A percentile compares a stretch with the other conserved stretches of the same genome.
Conservation (phyloP, 53 echinoderm and acorn worm species). For the Patiria pectinifera region DNA sequence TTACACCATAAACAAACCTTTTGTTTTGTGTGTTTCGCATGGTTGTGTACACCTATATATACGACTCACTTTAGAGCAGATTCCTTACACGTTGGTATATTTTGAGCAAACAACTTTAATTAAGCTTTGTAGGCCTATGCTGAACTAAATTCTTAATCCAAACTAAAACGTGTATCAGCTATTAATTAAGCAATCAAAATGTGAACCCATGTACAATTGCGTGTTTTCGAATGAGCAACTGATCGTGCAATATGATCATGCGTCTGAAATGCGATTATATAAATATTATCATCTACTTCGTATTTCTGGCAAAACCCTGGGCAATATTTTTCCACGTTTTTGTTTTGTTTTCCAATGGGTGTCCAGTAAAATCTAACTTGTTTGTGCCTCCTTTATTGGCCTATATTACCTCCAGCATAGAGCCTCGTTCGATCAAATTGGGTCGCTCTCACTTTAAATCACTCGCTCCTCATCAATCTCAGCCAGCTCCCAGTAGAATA, state of each 20-base stretch:
- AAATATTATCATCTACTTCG: neutral
- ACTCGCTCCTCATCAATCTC: neutral
- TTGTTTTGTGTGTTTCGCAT: no score
- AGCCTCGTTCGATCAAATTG: neutral
- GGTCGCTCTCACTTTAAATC: neutral
- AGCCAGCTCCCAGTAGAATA: neutral
- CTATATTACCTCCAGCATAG: neutral
- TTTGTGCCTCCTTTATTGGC: neutral
- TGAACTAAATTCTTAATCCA: no score
- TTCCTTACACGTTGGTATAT: no score
- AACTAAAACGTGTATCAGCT: no score
- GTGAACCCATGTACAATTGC: neutral
- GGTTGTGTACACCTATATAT: no score
- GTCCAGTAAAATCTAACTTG: neutral
- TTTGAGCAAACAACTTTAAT: no score
- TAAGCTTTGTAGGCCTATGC: no score
- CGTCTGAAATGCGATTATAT: neutral
- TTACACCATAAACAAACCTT: no score
- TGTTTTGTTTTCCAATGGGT: neutral
- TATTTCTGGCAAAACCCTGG: neutral
- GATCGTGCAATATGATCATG: neutral
- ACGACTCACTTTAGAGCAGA: no score
- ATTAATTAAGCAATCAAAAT: neutral
- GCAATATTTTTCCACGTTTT: neutral
- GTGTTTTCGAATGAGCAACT: neutral